A percentile compares a stretch with the other conserved stretches of the same genome.
Evolutionary conservation across 2,113 vertebrate genomes (phyloP).

Genomic region (Chionomys nivalis): DNA sequence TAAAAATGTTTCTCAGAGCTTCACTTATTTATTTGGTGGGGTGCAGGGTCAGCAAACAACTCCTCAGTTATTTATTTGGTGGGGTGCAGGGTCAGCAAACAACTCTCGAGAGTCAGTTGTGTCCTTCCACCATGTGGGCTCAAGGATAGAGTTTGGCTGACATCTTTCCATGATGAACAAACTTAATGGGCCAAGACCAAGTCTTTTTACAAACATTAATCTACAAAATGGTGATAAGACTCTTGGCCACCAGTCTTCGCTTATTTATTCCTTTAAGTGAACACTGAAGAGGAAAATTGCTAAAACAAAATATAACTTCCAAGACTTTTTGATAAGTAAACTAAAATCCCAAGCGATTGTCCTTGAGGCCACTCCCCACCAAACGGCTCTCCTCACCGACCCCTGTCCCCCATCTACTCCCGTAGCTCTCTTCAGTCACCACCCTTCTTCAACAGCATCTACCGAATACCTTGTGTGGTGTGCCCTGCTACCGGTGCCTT

Average conservation of each 20-base stretch:
- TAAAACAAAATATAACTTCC: neutral
- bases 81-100: neutral
- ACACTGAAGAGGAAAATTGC: neutral
- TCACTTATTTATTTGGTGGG: no score
- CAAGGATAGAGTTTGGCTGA: neutral
- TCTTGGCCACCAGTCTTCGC: neutral
- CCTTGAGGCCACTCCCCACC: neutral
- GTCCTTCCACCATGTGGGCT: neutral
- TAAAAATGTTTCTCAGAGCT: neutral
- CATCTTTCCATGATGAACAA: neutral
- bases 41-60: neutral
- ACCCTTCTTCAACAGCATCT: neutral
- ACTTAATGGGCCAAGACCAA: neutral
- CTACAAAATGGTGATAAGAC: neutral
- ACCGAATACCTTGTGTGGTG: neutral
- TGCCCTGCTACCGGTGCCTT: neutral
- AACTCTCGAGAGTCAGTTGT: neutral
- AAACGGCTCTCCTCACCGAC: neutral
- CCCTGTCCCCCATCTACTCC: neutral
- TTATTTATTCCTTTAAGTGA: neutral
- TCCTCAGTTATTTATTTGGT: no score
- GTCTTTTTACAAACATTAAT: neutral
- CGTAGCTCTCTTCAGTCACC: neutral
- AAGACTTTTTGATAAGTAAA: neutral
- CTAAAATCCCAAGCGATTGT: neutral